phyloP scores from a whole-genome alignment of 2,113 vertebrate species.

The Orcinus orca region DNA sequence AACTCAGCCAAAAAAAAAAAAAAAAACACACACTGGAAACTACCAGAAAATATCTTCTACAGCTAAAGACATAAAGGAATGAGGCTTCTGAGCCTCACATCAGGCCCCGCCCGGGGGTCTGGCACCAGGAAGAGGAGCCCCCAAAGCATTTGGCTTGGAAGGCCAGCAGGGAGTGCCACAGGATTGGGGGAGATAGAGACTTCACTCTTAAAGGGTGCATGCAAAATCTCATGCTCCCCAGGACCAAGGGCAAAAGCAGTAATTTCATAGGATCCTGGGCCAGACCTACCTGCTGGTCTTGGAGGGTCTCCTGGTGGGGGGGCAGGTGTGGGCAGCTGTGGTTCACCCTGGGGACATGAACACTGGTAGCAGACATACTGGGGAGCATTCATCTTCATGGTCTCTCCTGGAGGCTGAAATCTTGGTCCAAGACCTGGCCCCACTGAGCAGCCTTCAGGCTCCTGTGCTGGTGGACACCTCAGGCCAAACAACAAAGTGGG shows the following conservation, averaged over 20 bases:
- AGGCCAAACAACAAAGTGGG: neutral
- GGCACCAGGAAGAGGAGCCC: neutral
- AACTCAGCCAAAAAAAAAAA: too few species aligned
- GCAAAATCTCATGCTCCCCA: neutral
- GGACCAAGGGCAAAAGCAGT: neutral
- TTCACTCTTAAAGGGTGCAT: neutral
- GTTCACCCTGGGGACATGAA: neutral
- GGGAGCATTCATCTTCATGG: neutral
- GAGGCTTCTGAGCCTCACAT: neutral
- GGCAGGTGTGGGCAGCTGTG: neutral
- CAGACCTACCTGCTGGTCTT: neutral
- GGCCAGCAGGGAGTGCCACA: neutral
- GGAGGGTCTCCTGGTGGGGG: neutral
- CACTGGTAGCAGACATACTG: neutral
- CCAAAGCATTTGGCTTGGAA: neutral
- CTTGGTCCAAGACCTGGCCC: neutral
- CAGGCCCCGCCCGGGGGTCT: neutral
- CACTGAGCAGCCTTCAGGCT: neutral
- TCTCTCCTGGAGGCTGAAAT: neutral
- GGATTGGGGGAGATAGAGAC: neutral
- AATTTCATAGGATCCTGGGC: neutral
- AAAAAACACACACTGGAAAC: neutral
- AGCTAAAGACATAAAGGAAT: neutral
- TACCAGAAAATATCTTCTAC: neutral
- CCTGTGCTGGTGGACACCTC: neutral